Conservation (phyloP, 2,888 invertebrate species). For the Sepioteuthis lessoniana region DNA sequence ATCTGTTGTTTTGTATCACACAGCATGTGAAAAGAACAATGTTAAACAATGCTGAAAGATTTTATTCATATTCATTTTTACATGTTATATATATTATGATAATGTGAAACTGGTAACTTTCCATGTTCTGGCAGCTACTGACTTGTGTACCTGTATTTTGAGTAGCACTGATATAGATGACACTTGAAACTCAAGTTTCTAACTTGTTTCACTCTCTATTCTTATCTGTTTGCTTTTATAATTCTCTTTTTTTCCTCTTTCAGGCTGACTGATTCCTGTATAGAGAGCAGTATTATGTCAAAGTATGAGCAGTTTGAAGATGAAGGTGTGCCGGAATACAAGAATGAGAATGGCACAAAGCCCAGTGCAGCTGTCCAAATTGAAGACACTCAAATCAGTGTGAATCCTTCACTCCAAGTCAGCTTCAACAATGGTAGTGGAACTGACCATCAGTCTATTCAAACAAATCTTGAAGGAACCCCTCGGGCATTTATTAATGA, state of each 20-base stretch:
- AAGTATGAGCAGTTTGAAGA: slow-evolving; percentile 39
- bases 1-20: too few relatives aligned
- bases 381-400: slow-evolving; percentile 38
- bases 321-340: background rate
- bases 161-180: too few relatives aligned
- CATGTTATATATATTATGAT: too few relatives aligned
- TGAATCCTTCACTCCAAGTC: background rate
- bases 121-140: too few relatives aligned
- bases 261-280: background rate
- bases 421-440: background rate
- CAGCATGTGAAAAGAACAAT: too few relatives aligned
- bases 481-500: background rate
- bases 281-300: background rate
- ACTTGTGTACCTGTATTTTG: too few relatives aligned
- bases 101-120: too few relatives aligned
- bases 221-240: background rate
- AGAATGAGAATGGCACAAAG: background rate
- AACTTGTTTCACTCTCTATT: background rate
- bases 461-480: background rate
- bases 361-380: background rate
- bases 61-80: too few relatives aligned
- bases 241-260: background rate
- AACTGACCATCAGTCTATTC: slow-evolving; percentile 4
- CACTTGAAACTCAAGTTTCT: too few relatives aligned
- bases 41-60: too few relatives aligned